phyloP scores from a whole-genome alignment of 1,140 invertebrate genomes.

The Tribolium castaneum region DNA sequence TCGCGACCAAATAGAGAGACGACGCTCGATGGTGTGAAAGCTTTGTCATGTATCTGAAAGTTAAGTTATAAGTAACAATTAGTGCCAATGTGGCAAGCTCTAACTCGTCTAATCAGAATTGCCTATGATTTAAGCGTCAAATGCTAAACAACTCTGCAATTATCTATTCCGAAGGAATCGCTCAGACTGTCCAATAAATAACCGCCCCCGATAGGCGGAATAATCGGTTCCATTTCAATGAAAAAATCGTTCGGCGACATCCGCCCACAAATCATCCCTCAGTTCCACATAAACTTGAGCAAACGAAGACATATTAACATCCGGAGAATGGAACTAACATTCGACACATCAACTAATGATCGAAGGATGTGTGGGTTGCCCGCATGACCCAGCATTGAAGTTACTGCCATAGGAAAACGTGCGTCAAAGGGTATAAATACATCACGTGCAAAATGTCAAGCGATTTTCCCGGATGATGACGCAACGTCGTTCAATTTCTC shows the following conservation, averaged over 20 bases:
- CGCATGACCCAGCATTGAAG: conserved; percentile 21
- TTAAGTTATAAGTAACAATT: conserved; percentile 49
- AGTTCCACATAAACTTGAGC: conserved; percentile 32
- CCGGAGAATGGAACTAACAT: conserved; percentile 36
- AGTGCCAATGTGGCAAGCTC: conserved; percentile 34
- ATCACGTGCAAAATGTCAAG: conserved; percentile 3
- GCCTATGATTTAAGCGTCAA: conserved; percentile 46
- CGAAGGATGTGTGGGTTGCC: conserved; percentile 31
- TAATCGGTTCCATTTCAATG: conserved; percentile 43
- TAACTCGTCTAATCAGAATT: conserved; percentile 40
- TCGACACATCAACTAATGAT: conserved; percentile 36
- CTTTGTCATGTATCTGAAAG: conserved; percentile 44
- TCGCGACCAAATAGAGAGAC: conserved; percentile 44
- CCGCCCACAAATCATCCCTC: conserved; percentile 43
- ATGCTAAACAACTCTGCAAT: conserved; percentile 44
- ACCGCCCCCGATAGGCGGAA: conserved; percentile 41
- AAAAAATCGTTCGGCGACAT: conserved; percentile 13
- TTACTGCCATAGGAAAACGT: conserved; percentile 24
- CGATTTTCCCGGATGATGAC: background rate
- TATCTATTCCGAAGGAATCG: conserved; percentile 43
- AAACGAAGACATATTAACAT: conserved; percentile 29
- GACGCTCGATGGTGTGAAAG: conserved; percentile 39
- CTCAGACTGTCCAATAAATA: conserved; percentile 45
- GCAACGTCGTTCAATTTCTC: conserved; percentile 24
- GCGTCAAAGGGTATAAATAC: conserved; percentile 19